A percentile compares a stretch with the other conserved stretches of the same genome.
phyloP scores from a whole-genome alignment of 2,888 invertebrate genomes.

The Prosapia bicincta region DNA sequence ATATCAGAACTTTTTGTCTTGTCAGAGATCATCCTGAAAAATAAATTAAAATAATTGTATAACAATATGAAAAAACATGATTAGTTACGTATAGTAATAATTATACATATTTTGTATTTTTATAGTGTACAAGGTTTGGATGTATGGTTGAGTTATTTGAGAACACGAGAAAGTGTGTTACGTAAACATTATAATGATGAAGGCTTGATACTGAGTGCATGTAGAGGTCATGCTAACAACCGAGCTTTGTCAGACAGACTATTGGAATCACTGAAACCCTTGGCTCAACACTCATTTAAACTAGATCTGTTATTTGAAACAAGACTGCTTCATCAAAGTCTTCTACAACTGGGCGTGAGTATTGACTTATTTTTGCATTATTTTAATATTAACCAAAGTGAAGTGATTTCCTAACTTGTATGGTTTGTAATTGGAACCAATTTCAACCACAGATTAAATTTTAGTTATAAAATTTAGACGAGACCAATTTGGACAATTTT shows the following conservation, averaged over 20 bases:
- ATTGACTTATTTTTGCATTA: not conserved
- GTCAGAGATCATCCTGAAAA: too few relatives aligned
- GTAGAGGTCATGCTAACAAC: constrained; percentile 55
- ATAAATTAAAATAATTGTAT: too few relatives aligned
- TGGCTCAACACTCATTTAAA: constrained; percentile 75
- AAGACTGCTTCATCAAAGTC: constrained; percentile 69
- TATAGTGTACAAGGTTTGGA: constrained; percentile 77
- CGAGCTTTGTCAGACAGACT: constrained; percentile 66
- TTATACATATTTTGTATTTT: constrained; percentile 6
- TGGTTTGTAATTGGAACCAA: too few relatives aligned
- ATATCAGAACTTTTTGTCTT: too few relatives aligned
- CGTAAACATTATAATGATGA: constrained; percentile 75
- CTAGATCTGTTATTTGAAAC: constrained; percentile 78
- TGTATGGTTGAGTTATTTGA: constrained; percentile 84
- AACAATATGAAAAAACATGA: too few relatives aligned
- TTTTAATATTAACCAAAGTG: too few relatives aligned
- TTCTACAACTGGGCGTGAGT: constrained; percentile 51
- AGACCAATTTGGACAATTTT: too few relatives aligned
- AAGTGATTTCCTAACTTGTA: too few relatives aligned
- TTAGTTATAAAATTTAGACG: too few relatives aligned
- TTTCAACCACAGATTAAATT: too few relatives aligned
- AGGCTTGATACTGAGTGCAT: constrained; percentile 64
- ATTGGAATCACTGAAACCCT: constrained; percentile 71
- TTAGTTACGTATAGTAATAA: too few relatives aligned
- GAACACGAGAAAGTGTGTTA: constrained; percentile 77